Base-by-base conservation (phyloP, 2,113 vertebrate species). In the Solea solea region DNA sequence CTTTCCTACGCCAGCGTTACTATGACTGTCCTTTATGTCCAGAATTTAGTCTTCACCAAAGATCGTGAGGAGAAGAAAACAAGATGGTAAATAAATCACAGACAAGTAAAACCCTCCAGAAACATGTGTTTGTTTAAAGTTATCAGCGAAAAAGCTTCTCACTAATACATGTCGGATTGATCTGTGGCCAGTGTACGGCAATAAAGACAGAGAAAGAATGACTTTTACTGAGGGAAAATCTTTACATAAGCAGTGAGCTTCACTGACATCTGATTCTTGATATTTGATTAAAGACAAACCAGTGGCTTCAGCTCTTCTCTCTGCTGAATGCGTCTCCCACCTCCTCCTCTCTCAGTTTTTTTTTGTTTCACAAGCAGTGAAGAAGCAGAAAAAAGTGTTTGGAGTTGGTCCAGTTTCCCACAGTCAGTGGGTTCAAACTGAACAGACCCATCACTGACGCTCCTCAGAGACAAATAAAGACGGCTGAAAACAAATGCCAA, bases 361-460 rank as follows among this genome's bases (percentile, higher is more conserved):
- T 21, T 21, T 21, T 21, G 1, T 21, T 21, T 21, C 21, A 21
- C 21, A 62, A 73, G 14, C 16, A n/a, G 15, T 15, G 8, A 55
- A 72, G 51, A 72, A 73, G 45, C 34, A 34, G 34, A 61, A 58
- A 21, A 48, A 85, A 16, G 56, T 62, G n/a, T 15, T 44, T 55
- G 68, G 59, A 67, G 58, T 69, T 60, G 28, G 2, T 1, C 52
- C 56, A 41, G 64, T 69, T 81, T 87, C 68, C 64, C 68, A 83
- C 66, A 85, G 72, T 70, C 56, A 44, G 64, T 53, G 53, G 58
- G 66, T 78, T 85, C 74, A 69, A 57, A 74, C 68, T 46, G 57
- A 62, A 51, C 45, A 75, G 34, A 60, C 68, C 62, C 62, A 69
- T 44, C 59, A 27, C 34, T 21, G 50, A 58, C 28, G 68, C 8